Base-by-base conservation (phyloP, 2,113 vertebrate species). In the Siniperca knerii region DNA sequence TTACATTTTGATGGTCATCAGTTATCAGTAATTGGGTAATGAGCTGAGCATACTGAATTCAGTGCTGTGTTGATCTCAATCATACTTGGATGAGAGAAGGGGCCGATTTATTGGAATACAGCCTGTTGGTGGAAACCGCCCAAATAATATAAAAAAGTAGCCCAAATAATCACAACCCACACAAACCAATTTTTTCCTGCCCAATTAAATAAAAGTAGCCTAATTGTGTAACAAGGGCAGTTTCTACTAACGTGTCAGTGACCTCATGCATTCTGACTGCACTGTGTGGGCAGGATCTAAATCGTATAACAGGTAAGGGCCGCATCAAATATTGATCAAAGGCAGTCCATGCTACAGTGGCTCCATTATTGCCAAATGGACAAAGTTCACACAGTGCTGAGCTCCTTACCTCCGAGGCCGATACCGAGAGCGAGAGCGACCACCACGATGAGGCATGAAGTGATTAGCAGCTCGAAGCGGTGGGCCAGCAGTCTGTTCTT, bases 341-440 rank as follows among this genome's bases (percentile, higher is more conserved):
- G 50, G 21, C 20, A 48, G 15, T 20, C 18, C 25, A 62, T 50
- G 64, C 58, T 82, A 50, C 65, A 60, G 44, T 44, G 61, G n/a
- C 44, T 55, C 73, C 42, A 80, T 73, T 84, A 62, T 40, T 29
- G 21, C 57, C 23, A 35, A 68, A 37, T 18, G 8, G 57, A 75
- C 57, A 46, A 44, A 50, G 20, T 23, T 33, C 18, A 50, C 35
- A 64, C 35, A 29, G 35, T 2, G 20, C 12, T 10, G 61, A 60
- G 75, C 35, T 76, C 65, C 93, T 94, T 61, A 96, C 95, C 95
- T 90, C 96, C 96, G 3, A 96, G 87, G 7, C 95, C 95, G 10
- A 96, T 81, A 60, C 87, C 90, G 8, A 96, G 78, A 18, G 48
- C 29, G 6, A 96, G 67, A 57, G 6, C 67, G 46, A 93, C 13